A percentile compares a stretch with the other conserved stretches of the same genome.
phyloP scores from a whole-genome alignment of 2,113 vertebrate genomes.

The Pomatorhinus ruficollis region DNA sequence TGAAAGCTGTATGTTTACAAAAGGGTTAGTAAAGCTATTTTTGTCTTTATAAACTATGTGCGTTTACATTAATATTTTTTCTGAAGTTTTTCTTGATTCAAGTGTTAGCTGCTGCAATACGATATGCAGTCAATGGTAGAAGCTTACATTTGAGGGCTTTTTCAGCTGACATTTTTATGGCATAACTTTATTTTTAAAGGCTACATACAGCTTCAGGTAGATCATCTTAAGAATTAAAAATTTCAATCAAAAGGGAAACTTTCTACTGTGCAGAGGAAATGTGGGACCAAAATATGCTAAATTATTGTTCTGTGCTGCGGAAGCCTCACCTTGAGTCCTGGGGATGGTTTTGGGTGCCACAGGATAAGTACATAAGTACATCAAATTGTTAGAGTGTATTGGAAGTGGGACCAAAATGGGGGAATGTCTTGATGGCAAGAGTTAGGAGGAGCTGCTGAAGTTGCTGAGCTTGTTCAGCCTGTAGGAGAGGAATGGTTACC shows the following conservation, averaged over 20 bases:
- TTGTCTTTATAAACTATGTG: conserved; percentile 70
- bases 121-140: neutral
- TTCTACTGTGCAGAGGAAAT: neutral
- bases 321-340: rapidly evolving
- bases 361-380: neutral
- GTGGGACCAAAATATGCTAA: neutral
- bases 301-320: neutral
- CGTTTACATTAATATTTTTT: conserved; percentile 68
- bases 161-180: neutral
- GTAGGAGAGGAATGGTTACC: neutral
- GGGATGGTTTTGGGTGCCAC: neutral
- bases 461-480: neutral
- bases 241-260: neutral
- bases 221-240: neutral
- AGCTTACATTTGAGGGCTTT: neutral
- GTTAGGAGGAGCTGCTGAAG: neutral
- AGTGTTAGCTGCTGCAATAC: conserved; percentile 49
- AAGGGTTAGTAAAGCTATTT: conserved; percentile 72
- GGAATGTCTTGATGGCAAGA: neutral
- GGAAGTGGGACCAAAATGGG: too few relatives aligned
- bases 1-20: conserved; percentile 74
- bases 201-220: neutral
- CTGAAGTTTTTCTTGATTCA: conserved; percentile 63
- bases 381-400: neutral
- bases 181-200: neutral